These are phyloP conservation scores for Micrastur ruficollis DNA, from an alignment of 2,797 vertebrate genomes.

Conservation along the genomic window DNA sequence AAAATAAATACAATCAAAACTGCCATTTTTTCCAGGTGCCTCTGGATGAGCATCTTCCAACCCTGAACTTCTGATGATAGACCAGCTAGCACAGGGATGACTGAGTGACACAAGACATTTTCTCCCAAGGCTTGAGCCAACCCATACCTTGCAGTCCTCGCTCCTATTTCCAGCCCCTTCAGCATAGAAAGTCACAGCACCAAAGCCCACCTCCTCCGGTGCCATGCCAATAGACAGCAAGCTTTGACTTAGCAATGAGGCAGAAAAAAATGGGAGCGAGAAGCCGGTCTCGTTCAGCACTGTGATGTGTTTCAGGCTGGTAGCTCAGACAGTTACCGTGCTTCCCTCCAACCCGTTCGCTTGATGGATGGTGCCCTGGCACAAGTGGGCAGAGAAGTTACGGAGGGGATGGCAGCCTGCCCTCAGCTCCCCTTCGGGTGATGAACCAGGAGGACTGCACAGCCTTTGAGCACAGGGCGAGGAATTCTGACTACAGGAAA, in stretches of 20 bases:
- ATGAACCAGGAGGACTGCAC: conserved; percentile 24
- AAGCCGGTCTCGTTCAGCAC: background rate
- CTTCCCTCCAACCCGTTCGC: background rate
- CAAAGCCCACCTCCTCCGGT: background rate
- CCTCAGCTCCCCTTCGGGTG: background rate
- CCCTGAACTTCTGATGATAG: background rate
- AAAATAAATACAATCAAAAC: background rate
- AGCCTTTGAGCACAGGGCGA: background rate
- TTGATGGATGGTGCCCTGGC: conserved; percentile 53
- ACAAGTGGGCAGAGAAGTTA: background rate
- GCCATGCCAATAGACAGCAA: background rate
- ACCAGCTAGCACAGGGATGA: background rate
- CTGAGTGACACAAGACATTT: fast-evolving
- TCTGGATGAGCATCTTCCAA: background rate
- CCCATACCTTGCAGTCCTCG: background rate
- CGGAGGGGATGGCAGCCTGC: conserved; percentile 31
- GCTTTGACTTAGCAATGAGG: background rate
- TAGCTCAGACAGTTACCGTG: background rate
- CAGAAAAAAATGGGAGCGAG: background rate
- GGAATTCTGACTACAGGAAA: background rate
- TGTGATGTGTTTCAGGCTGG: conserved; percentile 31
- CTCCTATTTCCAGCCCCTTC: background rate
- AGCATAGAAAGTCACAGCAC: fast-evolving
- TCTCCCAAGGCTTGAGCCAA: background rate
- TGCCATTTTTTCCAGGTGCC: background rate